phyloP scores from a whole-genome alignment of 2,113 vertebrate genomes.

The Thamnaconus septentrionalis region DNA sequence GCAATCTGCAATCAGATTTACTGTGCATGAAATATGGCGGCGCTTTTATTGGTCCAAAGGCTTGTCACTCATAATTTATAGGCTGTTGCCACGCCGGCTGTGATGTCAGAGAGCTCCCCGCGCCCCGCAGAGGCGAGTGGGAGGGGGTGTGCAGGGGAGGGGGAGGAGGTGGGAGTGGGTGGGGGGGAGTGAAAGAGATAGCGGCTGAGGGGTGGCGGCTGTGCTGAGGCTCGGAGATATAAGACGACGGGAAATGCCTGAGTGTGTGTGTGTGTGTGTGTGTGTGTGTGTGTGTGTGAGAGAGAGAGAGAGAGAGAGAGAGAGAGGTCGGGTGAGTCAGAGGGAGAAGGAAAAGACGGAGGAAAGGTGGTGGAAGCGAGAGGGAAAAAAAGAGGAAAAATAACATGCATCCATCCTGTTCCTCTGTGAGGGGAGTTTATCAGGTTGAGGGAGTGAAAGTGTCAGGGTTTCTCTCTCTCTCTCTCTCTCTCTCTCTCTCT shows the following conservation, averaged over 20 bases:
- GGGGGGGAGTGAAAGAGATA: constrained; percentile 37
- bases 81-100: constrained; percentile 85
- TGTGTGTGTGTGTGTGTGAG: too few relatives aligned
- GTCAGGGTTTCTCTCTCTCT: constrained; percentile 34
- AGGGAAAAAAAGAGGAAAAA: constrained; percentile 28
- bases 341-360: constrained; percentile 12
- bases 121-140: constrained; percentile 61
- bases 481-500: constrained; percentile 1
- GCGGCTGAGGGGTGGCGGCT: constrained; percentile 28
- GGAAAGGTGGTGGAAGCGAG: constrained; percentile 40
- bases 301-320: too few relatives aligned
- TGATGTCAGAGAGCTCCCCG: constrained; percentile 72
- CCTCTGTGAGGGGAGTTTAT: constrained; percentile 55
- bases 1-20: constrained; percentile 99
- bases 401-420: constrained; percentile 57
- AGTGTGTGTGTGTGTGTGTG: not conserved
- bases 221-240: constrained; percentile 29
- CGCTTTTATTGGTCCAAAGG: constrained; percentile 98
- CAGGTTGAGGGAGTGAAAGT: constrained; percentile 59
- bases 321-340: too few relatives aligned
- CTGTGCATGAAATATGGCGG: constrained; percentile 98
- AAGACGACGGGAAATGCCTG: constrained; percentile 32
- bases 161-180: constrained; percentile 51
- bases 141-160: constrained; percentile 50
- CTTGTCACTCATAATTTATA: constrained; percentile 98